A percentile compares a stretch with the other conserved stretches of the same genome.
Evolutionary conservation across 2,888 invertebrate species (phyloP).

Genomic region (Seladonia tumulorum): DNA sequence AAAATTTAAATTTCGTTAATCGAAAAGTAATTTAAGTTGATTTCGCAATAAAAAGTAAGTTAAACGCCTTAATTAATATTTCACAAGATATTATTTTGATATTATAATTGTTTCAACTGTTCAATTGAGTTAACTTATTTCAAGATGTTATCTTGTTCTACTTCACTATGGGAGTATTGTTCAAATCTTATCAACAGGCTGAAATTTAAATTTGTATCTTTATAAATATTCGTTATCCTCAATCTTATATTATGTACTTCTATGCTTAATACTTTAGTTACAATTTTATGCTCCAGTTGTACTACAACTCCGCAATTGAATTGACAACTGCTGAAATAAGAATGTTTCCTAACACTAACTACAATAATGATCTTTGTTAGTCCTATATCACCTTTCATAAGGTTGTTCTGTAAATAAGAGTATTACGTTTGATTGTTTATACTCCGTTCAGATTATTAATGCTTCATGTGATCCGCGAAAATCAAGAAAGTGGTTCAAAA

Average conservation of each 20-base stretch:
- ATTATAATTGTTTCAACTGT: background rate
- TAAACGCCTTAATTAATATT: background rate
- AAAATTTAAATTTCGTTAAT: background rate
- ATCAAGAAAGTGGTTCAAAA: background rate
- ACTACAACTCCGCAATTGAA: background rate
- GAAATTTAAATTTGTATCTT: slow-evolving; percentile 6
- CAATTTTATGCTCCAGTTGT: background rate
- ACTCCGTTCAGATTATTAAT: background rate
- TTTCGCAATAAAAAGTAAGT: background rate
- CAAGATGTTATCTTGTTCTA: background rate
- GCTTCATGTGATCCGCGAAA: background rate
- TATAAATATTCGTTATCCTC: background rate
- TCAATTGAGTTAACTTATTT: background rate
- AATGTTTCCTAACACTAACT: background rate
- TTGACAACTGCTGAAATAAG: background rate
- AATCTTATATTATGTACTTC: background rate
- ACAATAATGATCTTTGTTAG: background rate
- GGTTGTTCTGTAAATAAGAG: background rate
- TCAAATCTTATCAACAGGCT: background rate
- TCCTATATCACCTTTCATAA: background rate
- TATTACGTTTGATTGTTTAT: background rate
- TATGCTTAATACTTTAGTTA: background rate
- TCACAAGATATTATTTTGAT: background rate
- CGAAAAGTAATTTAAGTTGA: background rate
- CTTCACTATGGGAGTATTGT: background rate